phyloP scores from a whole-genome alignment of 1,140 invertebrate genomes.

The Saccostrea glomerata region DNA sequence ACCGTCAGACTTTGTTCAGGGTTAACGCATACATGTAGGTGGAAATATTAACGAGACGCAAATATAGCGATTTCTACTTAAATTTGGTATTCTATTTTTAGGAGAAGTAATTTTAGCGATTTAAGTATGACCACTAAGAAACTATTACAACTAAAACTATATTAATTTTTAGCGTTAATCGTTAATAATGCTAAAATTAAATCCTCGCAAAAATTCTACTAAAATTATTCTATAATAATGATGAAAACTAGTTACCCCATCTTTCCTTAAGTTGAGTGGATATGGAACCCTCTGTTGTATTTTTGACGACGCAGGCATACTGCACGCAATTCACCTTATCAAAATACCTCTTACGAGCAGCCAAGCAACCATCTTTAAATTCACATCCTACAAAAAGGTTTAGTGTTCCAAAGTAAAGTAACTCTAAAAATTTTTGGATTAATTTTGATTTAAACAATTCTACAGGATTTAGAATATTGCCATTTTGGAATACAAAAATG shows the following conservation, averaged over 20 bases:
- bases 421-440: not conserved
- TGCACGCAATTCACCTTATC: slow-evolving; percentile 48
- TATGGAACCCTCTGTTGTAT: slow-evolving; percentile 45
- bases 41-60: too few relatives aligned
- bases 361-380: slow-evolving; percentile 41
- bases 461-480: not conserved
- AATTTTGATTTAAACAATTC: not conserved
- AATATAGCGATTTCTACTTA: too few relatives aligned
- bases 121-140: too few relatives aligned
- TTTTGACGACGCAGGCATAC: slow-evolving; percentile 42
- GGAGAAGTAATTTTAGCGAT: too few relatives aligned
- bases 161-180: not conserved
- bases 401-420: not conserved
- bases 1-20: too few relatives aligned
- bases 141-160: too few relatives aligned
- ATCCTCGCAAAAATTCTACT: not conserved
- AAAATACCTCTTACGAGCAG: slow-evolving; percentile 7
- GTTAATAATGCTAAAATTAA: not conserved
- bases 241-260: slow-evolving; percentile 32
- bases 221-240: not conserved
- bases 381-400: slow-evolving; percentile 45
- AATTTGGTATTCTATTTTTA: too few relatives aligned
- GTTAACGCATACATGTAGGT: too few relatives aligned
- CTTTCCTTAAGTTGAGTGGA: slow-evolving; percentile 50
- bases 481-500: not conserved